Base-by-base conservation (phyloP, 2,113 vertebrate genomes). In the Diglossa brunneiventris region DNA sequence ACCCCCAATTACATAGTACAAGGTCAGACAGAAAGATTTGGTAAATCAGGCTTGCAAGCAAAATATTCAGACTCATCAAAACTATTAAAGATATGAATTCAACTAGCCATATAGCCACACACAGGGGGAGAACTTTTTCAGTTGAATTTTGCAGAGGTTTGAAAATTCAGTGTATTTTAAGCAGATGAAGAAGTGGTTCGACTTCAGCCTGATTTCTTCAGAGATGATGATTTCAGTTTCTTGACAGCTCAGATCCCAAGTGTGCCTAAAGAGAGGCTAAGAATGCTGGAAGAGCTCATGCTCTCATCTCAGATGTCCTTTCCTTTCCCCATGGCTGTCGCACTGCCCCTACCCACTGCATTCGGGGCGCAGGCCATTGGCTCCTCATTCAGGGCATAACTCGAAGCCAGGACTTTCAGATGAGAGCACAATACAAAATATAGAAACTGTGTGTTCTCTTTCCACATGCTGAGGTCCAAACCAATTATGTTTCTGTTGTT, bases 321-420 rank as follows among this genome's bases (percentile, higher is more conserved):
- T 72, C n/a, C n/a, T 55, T 26, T 37, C 27, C 1, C 0, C 15
- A 23, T 14, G 28, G 13, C 18, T 2, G 0, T 39, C 0, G 0
- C 13, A 13, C 7, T 64, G 7, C 4, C 27, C 19, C 12, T 55
- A 27, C 6, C 13, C 49, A 44, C 17, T 18, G 19, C 3, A 4
- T 41, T 74, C 35, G 67, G 19, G 22, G 11, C 35, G 2, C 11
- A 63, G 41, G 13, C 17, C 27, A n/a, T 44, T 12, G 20, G 5
- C 27, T 63, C 22, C 64, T 78, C 55, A 59, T 33, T 53, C 42
- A 63, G 47, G 26, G 18, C 44, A 31, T 79, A n/a, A 49, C 17
- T 75, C 42, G 44, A 61, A 80, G 7, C 26, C 63, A 67, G 30
- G 10, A 22, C 15, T 59, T 87, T 79, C 31, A 58, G 46, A 82